Percentiles rank a stretch among this genome's conserved stretches.
phyloP scores from a whole-genome alignment of 2,888 invertebrate genomes.

The Pilophorus perplexus region DNA sequence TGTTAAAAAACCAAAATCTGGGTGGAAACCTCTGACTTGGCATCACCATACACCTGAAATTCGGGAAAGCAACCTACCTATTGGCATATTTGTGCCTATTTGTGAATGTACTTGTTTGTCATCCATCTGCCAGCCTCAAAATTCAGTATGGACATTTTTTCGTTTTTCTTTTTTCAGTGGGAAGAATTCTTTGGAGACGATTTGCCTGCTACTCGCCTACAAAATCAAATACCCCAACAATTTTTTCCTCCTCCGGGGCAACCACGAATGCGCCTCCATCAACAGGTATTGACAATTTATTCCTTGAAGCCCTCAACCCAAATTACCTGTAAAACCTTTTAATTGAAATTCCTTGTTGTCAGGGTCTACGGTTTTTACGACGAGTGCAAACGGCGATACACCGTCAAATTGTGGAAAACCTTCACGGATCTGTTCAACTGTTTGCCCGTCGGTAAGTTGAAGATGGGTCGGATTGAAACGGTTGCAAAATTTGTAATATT shows the following conservation, averaged over 20 bases:
- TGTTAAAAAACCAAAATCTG: too few relatives aligned
- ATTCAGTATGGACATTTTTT: neutral
- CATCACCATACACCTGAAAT: too few relatives aligned
- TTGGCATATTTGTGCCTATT: too few relatives aligned
- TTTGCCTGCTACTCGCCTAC: conserved; percentile 56
- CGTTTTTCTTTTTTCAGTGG: conserved; percentile 51
- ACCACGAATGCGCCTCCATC: conserved; percentile 58
- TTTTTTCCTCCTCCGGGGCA: conserved; percentile 58
- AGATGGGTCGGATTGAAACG: too few relatives aligned
- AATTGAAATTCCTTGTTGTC: too few relatives aligned
- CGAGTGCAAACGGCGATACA: conserved; percentile 57
- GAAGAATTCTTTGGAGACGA: conserved; percentile 56
- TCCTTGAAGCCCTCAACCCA: too few relatives aligned
- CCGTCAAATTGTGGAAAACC: conserved; percentile 57
- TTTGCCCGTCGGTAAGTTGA: conserved; percentile 54
- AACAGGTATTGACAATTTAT: conserved; percentile 57
- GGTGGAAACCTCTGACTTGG: too few relatives aligned
- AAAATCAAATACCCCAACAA: conserved; percentile 60
- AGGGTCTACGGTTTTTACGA: conserved; percentile 60
- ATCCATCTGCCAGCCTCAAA: too few relatives aligned
- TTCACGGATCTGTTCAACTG: conserved; percentile 58
- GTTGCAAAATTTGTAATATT: too few relatives aligned
- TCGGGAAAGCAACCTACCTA: too few relatives aligned
- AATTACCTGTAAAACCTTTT: too few relatives aligned
- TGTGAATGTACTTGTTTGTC: too few relatives aligned